Conservation (phyloP, 2,113 vertebrate genomes). For the Pedionomus torquatus region DNA sequence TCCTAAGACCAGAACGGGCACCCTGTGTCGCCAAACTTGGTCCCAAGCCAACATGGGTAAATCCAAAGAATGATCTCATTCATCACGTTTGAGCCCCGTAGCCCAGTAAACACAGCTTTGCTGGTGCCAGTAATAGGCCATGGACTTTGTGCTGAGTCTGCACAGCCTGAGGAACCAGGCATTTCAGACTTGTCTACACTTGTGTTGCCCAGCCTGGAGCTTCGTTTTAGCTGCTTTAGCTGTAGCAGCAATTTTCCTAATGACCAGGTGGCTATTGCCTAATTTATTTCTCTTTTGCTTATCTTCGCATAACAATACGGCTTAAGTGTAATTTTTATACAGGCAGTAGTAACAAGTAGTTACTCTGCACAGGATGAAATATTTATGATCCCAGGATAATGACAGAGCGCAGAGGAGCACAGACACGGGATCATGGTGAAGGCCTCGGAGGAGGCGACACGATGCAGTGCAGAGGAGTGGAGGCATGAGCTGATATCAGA, state of each 20-base stretch:
- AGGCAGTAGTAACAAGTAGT: not conserved
- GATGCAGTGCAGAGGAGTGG: not conserved
- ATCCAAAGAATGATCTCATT: not conserved
- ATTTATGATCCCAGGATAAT: not conserved
- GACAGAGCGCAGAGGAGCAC: not conserved
- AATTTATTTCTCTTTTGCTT: constrained; percentile 49
- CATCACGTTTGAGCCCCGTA: not conserved
- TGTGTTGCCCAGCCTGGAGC: not conserved
- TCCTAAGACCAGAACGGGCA: not conserved
- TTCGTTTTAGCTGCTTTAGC: constrained; percentile 27
- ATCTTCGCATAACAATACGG: not conserved
- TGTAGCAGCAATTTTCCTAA: constrained; percentile 50
- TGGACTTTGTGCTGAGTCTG: constrained; percentile 3
- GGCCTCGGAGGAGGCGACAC: not conserved
- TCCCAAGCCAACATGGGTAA: not conserved
- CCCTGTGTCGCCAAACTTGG: not conserved
- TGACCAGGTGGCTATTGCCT: constrained; percentile 39
- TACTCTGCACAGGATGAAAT: not conserved
- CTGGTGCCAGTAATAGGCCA: not conserved
- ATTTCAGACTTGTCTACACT: not conserved
- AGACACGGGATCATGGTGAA: accelerated
- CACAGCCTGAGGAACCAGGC: not conserved
- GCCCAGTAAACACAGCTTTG: not conserved
- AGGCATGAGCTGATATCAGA: accelerated
- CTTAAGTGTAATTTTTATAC: constrained; percentile 3